phyloP scores from a whole-genome alignment of 2,113 vertebrate species.

The Stercorarius parasiticus region DNA sequence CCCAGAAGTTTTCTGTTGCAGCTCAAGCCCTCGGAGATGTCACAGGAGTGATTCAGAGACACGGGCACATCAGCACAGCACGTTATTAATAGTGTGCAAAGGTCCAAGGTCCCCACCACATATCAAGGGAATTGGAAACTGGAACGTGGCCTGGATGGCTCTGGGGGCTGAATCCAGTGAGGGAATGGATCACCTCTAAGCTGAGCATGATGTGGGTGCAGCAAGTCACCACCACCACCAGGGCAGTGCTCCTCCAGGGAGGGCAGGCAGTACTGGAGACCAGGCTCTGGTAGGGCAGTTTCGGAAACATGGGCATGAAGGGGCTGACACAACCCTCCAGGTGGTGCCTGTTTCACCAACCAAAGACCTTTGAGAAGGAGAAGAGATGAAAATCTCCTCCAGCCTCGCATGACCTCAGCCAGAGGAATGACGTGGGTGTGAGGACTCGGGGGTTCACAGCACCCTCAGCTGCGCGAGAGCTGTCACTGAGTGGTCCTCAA shows the following conservation, averaged over 20 bases:
- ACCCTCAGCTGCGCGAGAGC: not conserved
- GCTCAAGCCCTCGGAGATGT: not conserved
- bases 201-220: not conserved
- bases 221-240: not conserved
- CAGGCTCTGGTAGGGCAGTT: not conserved
- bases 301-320: fast-evolving
- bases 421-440: fast-evolving
- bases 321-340: not conserved
- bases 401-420: not conserved
- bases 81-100: not conserved
- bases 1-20: not conserved
- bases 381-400: not conserved
- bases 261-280: not conserved
- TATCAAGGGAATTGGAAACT: not conserved
- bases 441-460: not conserved
- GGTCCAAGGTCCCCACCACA: not conserved
- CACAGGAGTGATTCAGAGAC: not conserved
- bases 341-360: not conserved
- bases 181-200: not conserved
- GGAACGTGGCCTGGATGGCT: not conserved
- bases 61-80: not conserved
- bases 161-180: not conserved
- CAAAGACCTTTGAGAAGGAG: not conserved
- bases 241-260: fast-evolving
- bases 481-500: not conserved